Conservation (phyloP, 1,140 invertebrate species). For the Neotoxoptera formosana region DNA sequence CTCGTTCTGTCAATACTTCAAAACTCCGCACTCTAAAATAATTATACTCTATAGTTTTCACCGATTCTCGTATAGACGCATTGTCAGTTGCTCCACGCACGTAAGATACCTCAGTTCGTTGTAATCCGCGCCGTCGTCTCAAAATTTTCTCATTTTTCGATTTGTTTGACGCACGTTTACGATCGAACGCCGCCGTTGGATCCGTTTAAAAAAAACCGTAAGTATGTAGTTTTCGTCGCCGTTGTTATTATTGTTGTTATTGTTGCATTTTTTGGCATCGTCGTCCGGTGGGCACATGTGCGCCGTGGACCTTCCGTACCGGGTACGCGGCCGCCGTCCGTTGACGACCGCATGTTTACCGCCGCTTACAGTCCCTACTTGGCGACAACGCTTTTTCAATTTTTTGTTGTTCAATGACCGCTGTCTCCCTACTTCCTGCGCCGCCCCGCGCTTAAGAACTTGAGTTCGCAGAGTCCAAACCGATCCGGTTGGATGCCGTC, state of each 20-base stretch:
- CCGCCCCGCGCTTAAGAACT: background rate
- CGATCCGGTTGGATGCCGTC: background rate
- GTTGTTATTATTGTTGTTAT: background rate
- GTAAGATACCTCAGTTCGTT: background rate
- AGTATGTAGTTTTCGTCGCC: background rate
- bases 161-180: background rate
- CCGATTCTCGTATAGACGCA: background rate
- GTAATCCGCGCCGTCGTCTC: background rate
- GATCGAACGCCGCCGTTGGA: background rate
- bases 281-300: background rate
- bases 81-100: background rate
- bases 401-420: background rate
- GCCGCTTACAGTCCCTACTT: background rate
- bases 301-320: background rate
- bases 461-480: background rate
- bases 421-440: background rate
- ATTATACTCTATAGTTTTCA: background rate
- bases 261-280: slow-evolving; percentile 7
- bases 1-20: background rate
- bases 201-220: background rate
- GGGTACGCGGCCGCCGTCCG: background rate
- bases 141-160: background rate
- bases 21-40: background rate
- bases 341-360: background rate
- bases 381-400: background rate